Percentiles rank a stretch among this genome's conserved stretches.
Conservation (phyloP, 2,113 vertebrate genomes). For the Atrichornis clamosus region DNA sequence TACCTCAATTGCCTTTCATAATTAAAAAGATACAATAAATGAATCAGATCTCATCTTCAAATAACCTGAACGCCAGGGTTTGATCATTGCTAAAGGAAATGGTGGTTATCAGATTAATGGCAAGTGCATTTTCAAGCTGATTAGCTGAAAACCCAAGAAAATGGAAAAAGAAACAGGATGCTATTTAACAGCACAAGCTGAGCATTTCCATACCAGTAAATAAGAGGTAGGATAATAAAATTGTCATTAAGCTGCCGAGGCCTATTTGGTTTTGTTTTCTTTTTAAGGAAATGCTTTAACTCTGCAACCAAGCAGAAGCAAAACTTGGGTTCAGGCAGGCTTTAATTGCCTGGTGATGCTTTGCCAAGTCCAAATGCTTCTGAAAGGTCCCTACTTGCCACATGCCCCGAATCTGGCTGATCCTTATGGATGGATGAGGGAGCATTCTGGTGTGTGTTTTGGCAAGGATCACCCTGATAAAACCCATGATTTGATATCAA, state of each 20-base stretch:
- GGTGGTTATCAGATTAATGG: conserved; percentile 42
- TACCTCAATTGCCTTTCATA: conserved; percentile 24
- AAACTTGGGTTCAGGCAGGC: not conserved
- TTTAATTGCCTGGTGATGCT: not conserved
- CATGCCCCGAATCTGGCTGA: not conserved
- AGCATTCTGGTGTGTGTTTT: not conserved
- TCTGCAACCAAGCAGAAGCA: not conserved
- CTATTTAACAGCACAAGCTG: not conserved
- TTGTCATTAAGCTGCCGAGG: conserved; percentile 24
- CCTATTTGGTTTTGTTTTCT: conserved; percentile 32
- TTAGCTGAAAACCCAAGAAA: conserved; percentile 18
- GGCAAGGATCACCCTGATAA: not conserved
- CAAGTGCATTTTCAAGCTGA: conserved; percentile 23
- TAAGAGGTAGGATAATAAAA: conserved; percentile 36
- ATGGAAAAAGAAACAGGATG: not conserved
- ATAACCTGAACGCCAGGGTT: not conserved
- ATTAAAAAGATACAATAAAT: conserved; percentile 58
- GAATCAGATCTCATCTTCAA: conserved; percentile 19
- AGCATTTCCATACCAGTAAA: conserved; percentile 43
- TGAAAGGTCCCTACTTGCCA: not conserved
- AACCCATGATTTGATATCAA: not conserved
- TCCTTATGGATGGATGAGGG: not conserved
- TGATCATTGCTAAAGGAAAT: conserved; percentile 25
- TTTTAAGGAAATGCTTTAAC: not conserved
- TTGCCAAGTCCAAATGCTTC: not conserved